Evolutionary conservation across 2,113 vertebrate genomes (phyloP), one percentile per base, ranked within the genome.

Genomic region (Alces alces): DNA sequence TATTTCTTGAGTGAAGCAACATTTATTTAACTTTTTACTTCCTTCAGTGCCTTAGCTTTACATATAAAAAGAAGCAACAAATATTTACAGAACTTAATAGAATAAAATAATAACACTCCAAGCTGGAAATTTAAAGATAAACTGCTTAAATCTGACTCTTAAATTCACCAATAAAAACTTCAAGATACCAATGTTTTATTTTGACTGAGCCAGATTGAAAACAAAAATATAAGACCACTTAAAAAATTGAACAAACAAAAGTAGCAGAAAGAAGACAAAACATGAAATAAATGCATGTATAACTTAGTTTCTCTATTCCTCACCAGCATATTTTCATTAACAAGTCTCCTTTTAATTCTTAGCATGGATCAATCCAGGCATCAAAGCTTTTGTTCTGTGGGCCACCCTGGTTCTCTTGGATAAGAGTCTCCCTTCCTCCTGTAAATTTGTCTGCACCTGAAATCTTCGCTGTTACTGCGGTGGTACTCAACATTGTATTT

Each of bases 1-100:
- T 92, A 17, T 85, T 93, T 33, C 33, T 93, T 93, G 21, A 28
- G 60, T 39, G 8, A 85, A 66, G 45, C 78, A 91, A 73, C 15
- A 58, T 89, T 94, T 93, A 85, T 23, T 93, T 36, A 95, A 50
- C 36, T 93, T 87, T 82, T 11, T 57, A 6, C 80, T 93, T 95
- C 23, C 6, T 43, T 91, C 57, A 80, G 1, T 79, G 52, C 16
- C n/a, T 61, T 91, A 82, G 36, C 27, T 87, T 66, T 93, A 60
- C 6, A 85, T 15, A 52, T 78, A 33, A 64, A 95, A 93, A 52
- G 15, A 57, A 79, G 50, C 3, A 73, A 79, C 8, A 79, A 43
- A 92, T 52, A 89, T 52, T 54, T 95, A 23, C 3, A 93, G 45
- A 93, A 66, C 12, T 45, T 23, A 58, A 60, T 60, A 84, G 8